Conservation (phyloP, 2,888 invertebrate species). For the Mesoligia furuncula region DNA sequence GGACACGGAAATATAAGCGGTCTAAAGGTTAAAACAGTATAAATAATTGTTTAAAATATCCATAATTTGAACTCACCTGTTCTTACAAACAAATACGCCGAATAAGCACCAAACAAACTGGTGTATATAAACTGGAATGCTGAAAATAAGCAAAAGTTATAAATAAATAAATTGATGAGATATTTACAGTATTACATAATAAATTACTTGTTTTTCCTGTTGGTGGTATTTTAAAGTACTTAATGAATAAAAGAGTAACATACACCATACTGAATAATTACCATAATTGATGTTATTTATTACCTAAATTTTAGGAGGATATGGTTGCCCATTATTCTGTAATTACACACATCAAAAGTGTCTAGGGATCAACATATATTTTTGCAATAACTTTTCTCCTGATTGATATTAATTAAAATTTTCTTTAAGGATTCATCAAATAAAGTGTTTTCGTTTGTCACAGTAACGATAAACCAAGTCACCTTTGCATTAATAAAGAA, state of each 20-base stretch:
- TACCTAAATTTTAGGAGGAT: neutral
- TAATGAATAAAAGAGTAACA: neutral
- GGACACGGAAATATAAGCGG: too few species aligned
- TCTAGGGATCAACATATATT: too few species aligned
- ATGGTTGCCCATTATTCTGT: neutral
- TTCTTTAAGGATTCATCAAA: too few species aligned
- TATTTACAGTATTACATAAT: neutral
- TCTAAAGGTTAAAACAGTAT: too few species aligned
- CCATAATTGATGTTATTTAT: neutral
- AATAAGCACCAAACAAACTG: constrained; percentile 98
- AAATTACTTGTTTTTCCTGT: neutral
- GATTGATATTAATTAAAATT: too few species aligned
- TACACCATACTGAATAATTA: neutral
- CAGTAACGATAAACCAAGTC: too few species aligned
- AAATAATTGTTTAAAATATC: neutral
- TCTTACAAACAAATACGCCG: constrained; percentile 96
- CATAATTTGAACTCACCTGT: constrained; percentile 91
- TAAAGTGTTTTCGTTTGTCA: too few species aligned
- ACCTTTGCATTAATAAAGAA: too few species aligned
- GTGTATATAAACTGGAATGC: constrained; percentile 98
- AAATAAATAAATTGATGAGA: constrained; percentile 3
- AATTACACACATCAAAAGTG: too few species aligned
- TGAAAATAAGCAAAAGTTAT: constrained; percentile 76
- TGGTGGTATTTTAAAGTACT: neutral
- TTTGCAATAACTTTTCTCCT: too few species aligned